Evolutionary conservation across 2,113 vertebrate genomes (phyloP).

Genomic region (Tyrannus savana): DNA sequence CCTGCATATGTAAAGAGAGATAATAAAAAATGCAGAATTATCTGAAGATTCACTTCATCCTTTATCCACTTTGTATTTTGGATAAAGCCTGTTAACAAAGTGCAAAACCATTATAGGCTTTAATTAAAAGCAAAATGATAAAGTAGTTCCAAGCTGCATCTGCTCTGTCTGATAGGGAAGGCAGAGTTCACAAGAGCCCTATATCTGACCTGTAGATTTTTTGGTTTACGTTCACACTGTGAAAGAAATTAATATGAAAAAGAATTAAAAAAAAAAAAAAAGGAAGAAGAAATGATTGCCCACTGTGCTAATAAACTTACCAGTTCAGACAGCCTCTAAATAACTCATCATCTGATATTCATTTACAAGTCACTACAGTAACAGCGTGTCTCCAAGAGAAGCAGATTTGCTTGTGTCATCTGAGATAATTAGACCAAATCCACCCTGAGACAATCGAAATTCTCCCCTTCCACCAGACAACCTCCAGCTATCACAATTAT

Average conservation of each 20-base stretch:
- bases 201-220: conserved; percentile 22
- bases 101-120: neutral
- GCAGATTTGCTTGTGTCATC: conserved; percentile 51
- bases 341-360: conserved; percentile 67
- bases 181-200: neutral
- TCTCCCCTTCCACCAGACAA: conserved; percentile 3
- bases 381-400: conserved; percentile 52
- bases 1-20: neutral
- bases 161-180: conserved; percentile 19
- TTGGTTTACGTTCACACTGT: neutral
- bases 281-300: neutral
- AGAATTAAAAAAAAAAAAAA: neutral
- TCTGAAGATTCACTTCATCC: neutral
- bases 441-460: conserved; percentile 36
- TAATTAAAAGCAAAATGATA: conserved; percentile 35
- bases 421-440: conserved; percentile 63
- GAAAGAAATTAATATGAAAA: neutral
- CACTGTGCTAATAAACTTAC: conserved; percentile 52
- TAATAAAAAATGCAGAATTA: neutral
- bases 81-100: neutral
- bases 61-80: conserved; percentile 20
- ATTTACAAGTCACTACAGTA: conserved; percentile 70
- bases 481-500: conserved; percentile 21
- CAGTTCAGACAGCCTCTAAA: conserved; percentile 29
- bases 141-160: neutral